These are phyloP conservation scores for Catostylus mosaicus DNA, from an alignment of 30 jellyfish, hydroid and myxozoan genomes.

Conservation along the genomic window DNA sequence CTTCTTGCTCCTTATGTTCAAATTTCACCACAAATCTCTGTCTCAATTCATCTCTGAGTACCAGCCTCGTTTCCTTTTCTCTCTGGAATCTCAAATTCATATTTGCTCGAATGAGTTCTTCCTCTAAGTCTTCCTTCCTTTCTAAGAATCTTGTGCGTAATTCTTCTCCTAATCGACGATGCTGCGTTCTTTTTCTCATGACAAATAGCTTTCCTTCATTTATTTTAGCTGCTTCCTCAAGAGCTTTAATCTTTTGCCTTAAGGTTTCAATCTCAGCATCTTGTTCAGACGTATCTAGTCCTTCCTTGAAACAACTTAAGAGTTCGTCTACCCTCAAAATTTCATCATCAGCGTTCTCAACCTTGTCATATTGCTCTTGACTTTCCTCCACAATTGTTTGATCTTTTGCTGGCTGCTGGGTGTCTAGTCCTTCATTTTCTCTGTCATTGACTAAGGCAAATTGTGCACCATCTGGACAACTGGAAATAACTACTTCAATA, in stretches of 20 bases:
- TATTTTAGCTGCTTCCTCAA: background rate
- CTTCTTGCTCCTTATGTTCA: background rate
- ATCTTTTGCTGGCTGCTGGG: too few relatives aligned
- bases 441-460: too few relatives aligned
- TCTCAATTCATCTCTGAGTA: conserved; percentile 5
- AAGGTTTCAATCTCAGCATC: background rate
- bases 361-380: too few relatives aligned
- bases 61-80: background rate
- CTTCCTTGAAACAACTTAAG: too few relatives aligned
- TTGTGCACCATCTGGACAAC: too few relatives aligned
- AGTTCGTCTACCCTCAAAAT: too few relatives aligned
- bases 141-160: background rate
- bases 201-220: background rate
- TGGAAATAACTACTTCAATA: too few relatives aligned
- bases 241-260: background rate
- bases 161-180: conserved; percentile 1
- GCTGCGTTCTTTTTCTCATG: background rate
- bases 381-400: too few relatives aligned
- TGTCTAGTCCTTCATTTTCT: too few relatives aligned
- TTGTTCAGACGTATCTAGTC: too few relatives aligned
- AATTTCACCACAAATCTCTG: background rate
- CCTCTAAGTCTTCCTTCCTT: background rate
- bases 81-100: background rate
- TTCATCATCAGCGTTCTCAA: too few relatives aligned
- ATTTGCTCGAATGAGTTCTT: background rate